phyloP scores from a whole-genome alignment of 1,140 invertebrate genomes.

The Telenomus remus region DNA sequence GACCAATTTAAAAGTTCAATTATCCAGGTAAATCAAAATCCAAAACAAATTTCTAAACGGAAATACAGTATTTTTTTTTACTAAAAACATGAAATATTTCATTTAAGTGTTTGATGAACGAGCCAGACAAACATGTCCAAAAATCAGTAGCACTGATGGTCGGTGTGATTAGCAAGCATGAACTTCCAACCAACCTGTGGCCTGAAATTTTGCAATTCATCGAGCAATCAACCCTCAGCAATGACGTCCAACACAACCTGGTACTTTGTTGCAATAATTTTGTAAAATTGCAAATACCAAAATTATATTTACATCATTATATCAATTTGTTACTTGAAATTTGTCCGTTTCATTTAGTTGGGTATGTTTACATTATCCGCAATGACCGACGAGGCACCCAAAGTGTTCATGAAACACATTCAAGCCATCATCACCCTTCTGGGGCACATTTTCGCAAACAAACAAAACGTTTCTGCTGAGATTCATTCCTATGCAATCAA shows the following conservation, averaged over 20 bases:
- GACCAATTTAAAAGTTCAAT: slow-evolving; percentile 63
- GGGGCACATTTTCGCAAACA: slow-evolving; percentile 72
- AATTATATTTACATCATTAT: too few relatives aligned
- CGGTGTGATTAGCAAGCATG: slow-evolving; percentile 83
- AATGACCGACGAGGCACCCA: slow-evolving; percentile 79
- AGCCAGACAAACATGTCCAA: slow-evolving; percentile 79
- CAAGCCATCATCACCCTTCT: slow-evolving; percentile 77
- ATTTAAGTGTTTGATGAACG: slow-evolving; percentile 77
- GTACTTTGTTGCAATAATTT: slow-evolving; percentile 64
- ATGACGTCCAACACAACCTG: slow-evolving; percentile 78
- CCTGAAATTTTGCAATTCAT: slow-evolving; percentile 83
- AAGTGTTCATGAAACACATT: slow-evolving; percentile 77
- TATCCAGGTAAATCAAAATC: slow-evolving; percentile 59
- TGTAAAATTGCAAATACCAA: slow-evolving; percentile 2
- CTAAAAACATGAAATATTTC: slow-evolving; percentile 25
- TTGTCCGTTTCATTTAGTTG: slow-evolving; percentile 70
- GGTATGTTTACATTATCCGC: slow-evolving; percentile 81
- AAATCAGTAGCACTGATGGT: slow-evolving; percentile 81
- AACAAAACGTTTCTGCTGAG: slow-evolving; percentile 75
- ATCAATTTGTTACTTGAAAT: too few relatives aligned
- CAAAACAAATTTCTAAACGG: background rate
- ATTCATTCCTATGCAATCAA: slow-evolving; percentile 79
- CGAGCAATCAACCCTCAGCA: slow-evolving; percentile 76
- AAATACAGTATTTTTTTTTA: slow-evolving; percentile 9
- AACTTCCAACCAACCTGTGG: slow-evolving; percentile 81